Base-by-base conservation (phyloP, 1,140 invertebrate species). In the Protaetia brevitarsis region DNA sequence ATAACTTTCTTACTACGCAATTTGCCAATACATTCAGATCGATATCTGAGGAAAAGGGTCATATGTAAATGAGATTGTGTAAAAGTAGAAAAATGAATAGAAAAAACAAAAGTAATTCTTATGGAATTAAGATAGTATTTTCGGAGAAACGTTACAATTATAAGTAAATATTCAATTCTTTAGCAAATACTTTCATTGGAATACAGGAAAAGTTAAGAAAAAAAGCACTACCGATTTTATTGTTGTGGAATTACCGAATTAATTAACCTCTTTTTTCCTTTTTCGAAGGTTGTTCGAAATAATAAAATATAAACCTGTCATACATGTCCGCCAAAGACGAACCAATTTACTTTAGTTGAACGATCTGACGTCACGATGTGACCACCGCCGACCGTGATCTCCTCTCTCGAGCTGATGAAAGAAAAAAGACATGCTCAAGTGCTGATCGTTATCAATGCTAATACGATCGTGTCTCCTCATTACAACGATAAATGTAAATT, bases 391-490 rank as follows among this genome's bases (percentile, higher is more conserved):
- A 45, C 23, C 41, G 41, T 19, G 41, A 4, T 21, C 41, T 45
- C 23, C n/a, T 45, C 41, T 45, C 41, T 45, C 41, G 8, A 7
- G 41, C 3, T 23, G 41, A 13, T 45, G 41, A 45, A 4, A 21
- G 23, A 21, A 21, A 45, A 19, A 21, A 45, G 23, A 45, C 19
- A 45, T 21, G 13, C 23, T 21, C 41, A 45, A 45, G n/a, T 45
- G 41, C n/a, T 21, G 41, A 45, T 45, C 41, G 41, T 13, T 45
- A 45, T 45, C 41, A 45, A 45, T 45, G 41, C 41, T 45, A 45
- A 45, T 45, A 45, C 41, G 41, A 45, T 45, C 41, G 41, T 45
- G 41, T 45, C 41, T 45, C 41, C 41, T 45, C 41, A 45, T 45
- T 45, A 45, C 41, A 45, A 13, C 41, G 41, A 45, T 45, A 45